A percentile compares a stretch with the other conserved stretches of the same genome.
Conservation (phyloP, 2,797 vertebrate species). For the Momotus momota region DNA sequence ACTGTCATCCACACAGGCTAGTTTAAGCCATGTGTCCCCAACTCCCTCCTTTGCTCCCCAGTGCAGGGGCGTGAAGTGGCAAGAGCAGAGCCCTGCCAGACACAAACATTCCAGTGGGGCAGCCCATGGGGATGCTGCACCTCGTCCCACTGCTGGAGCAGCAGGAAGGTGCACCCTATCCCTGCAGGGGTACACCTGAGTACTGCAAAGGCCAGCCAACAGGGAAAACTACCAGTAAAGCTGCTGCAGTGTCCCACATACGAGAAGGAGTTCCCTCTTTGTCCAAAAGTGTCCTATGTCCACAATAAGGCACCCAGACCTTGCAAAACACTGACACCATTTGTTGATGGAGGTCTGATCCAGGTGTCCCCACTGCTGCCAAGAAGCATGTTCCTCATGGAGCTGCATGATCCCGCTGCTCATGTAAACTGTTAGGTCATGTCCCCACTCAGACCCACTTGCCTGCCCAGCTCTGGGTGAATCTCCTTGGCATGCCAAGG, state of each 20-base stretch:
- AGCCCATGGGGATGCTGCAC: neutral
- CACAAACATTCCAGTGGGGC: neutral
- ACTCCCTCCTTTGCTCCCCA: neutral
- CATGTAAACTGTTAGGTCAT: accelerated
- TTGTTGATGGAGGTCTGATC: neutral
- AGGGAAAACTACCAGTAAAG: neutral
- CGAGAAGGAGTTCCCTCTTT: neutral
- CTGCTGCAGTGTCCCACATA: neutral
- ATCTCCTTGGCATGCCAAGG: accelerated
- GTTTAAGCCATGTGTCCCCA: neutral
- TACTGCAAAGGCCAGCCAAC: neutral
- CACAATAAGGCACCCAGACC: neutral
- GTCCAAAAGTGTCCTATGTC: neutral
- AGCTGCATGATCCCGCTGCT: accelerated
- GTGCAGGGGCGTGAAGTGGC: neutral
- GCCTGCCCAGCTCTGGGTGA: accelerated
- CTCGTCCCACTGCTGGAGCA: neutral
- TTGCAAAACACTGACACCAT: neutral
- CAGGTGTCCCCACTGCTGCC: neutral
- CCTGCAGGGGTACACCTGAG: neutral
- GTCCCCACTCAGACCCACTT: neutral
- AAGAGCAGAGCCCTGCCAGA: neutral
- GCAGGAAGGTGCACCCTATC: accelerated
- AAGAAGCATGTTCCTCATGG: accelerated
- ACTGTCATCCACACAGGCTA: neutral